Evolutionary conservation across 2,113 vertebrate species (phyloP), one percentile per base, ranked within the genome.

Genomic region (Boleophthalmus pectinirostris): DNA sequence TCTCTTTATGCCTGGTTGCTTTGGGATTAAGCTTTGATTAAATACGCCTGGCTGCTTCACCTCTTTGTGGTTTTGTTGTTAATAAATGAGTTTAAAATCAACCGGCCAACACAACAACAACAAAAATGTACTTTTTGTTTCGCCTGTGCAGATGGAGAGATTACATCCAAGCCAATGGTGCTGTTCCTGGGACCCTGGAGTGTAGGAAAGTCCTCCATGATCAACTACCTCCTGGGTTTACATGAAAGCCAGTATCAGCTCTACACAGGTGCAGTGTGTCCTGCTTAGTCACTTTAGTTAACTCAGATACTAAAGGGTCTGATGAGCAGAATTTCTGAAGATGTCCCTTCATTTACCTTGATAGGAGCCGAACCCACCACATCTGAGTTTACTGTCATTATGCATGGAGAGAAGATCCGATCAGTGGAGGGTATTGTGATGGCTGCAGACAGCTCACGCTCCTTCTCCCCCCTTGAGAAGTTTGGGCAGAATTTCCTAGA

Each of bases 141-240:
- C 25, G 56, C 20, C 84, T 73, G 8, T 18, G 54, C 92, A 99
- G 97, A 99, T 92, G 97, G 97, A 82, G 97, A 99, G 90, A 99
- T 99, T 75, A 97, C 96, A 56, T 98, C 97, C 86, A 99, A 99
- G 87, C 98, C 98, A 6, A 97, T 99, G 97, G 97, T 98, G 83
- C 91, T 99, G 63, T 99, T 99, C 89, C 92, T 99, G 90, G 98
- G 98, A 86, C 98, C 97, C 2, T 99, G 97, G 97, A 99, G 97
- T 0, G 97, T 99, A 58, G 98, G 98, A 85, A 99, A 99, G 86
- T 99, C 98, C 73, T 96, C 97, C 82, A 99, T 99, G 97, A 95
- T 99, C 89, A 98, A 99, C 93, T 99, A 98, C 92, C 96, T 99
- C 89, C 93, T 99, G 14, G 98, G 97, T 65, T 88, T 99, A 87